Evolutionary conservation across 92 coral and sea anemone species (phyloP).

Genomic region (Pocillopora grandis): DNA sequence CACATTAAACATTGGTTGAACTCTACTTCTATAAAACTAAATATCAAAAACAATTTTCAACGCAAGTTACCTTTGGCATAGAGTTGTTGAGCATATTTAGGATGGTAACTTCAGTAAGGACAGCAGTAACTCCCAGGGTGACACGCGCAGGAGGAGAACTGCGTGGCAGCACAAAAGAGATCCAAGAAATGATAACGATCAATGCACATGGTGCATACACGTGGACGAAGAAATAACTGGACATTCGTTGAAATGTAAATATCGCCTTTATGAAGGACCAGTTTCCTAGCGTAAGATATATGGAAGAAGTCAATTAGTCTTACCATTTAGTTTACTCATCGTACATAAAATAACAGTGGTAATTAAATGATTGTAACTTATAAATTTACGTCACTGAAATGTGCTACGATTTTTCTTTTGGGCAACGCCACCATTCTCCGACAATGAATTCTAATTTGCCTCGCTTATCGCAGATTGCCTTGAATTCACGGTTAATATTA

Average conservation of each 20-base stretch:
- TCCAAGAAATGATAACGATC: slow-evolving; percentile 89
- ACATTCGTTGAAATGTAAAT: slow-evolving; percentile 76
- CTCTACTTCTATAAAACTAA: too few relatives aligned
- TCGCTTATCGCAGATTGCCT: too few relatives aligned
- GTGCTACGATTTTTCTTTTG: too few relatives aligned
- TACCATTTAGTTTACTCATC: too few relatives aligned
- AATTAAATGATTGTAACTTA: too few relatives aligned
- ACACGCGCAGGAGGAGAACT: slow-evolving; percentile 90
- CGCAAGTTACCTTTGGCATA: slow-evolving; percentile 79
- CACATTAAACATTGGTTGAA: too few relatives aligned
- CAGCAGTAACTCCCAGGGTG: slow-evolving; percentile 87
- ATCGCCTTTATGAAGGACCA: slow-evolving; percentile 79
- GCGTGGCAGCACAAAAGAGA: slow-evolving; percentile 85
- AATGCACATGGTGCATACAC: slow-evolving; percentile 89
- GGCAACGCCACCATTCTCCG: too few relatives aligned
- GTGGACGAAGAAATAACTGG: slow-evolving; percentile 87
- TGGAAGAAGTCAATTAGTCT: neutral
- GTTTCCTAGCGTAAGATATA: slow-evolving; percentile 46
- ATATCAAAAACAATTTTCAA: too few relatives aligned
- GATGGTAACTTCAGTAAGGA: slow-evolving; percentile 86
- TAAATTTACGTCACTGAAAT: too few relatives aligned
- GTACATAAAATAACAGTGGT: too few relatives aligned
- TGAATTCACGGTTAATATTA: too few relatives aligned
- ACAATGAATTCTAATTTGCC: too few relatives aligned
- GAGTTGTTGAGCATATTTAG: slow-evolving; percentile 82